phyloP scores from a whole-genome alignment of 35 echinoderm and acorn worm genomes.

The Strongylocentrotus purpuratus region DNA sequence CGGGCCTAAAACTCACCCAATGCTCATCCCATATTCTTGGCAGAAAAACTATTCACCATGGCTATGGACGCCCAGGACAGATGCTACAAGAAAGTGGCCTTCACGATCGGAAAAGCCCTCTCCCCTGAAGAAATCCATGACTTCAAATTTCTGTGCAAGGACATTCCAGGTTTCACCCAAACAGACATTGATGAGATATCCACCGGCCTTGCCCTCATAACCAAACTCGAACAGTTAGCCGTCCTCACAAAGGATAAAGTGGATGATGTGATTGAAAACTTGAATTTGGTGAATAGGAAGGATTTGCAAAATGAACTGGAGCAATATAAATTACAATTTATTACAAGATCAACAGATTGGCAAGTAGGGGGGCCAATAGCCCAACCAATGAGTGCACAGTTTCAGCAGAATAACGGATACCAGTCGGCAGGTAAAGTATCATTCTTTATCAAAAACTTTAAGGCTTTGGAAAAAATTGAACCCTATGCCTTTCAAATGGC shows the following conservation, averaged over 20 bases:
- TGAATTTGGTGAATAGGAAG: constrained; percentile 37
- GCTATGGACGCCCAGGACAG: neutral
- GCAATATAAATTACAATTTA: neutral
- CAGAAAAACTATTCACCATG: neutral
- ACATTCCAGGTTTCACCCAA: constrained; percentile 44
- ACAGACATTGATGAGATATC: constrained; percentile 46
- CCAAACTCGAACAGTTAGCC: constrained; percentile 44
- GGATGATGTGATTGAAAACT: neutral
- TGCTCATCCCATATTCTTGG: too few species aligned
- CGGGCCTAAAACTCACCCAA: too few species aligned
- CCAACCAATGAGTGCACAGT: constrained; percentile 9
- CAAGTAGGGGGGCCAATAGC: neutral
- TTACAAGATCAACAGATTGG: neutral
- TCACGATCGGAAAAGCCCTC: constrained; percentile 1
- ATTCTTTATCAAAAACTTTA: constrained; percentile 3
- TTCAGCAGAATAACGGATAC: neutral
- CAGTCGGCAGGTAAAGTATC: constrained; percentile 20
- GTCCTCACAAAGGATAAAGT: constrained; percentile 28
- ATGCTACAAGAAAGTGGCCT: neutral
- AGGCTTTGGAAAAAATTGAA: too few species aligned
- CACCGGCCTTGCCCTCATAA: neutral
- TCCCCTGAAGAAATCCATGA: neutral
- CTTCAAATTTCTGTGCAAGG: constrained; percentile 56
- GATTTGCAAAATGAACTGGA: neutral
- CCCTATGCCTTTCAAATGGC: too few species aligned